These are phyloP conservation scores for Ctenopoma multispine DNA, from an alignment of 2,797 vertebrate genomes.

Conservation along the genomic window DNA sequence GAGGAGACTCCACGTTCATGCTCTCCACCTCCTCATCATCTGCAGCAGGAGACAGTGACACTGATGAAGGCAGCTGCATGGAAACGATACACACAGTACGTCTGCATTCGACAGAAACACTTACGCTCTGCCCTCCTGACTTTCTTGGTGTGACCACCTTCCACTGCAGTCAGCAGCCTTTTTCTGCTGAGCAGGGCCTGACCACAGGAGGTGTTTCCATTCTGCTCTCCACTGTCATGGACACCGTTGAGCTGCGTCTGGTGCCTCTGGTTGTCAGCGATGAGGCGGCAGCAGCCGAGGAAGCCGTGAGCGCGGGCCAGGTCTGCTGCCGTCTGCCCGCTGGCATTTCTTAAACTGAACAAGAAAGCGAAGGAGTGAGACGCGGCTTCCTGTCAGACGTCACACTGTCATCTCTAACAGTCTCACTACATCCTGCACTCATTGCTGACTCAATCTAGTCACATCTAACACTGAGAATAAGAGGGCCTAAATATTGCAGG, in stretches of 20 bases:
- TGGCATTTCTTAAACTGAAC: slow-evolving; percentile 93
- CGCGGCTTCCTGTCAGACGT: not conserved
- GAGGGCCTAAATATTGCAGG: slow-evolving; percentile 29
- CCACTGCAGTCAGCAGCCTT: slow-evolving; percentile 85
- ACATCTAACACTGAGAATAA: not conserved
- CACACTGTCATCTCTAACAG: slow-evolving; percentile 5
- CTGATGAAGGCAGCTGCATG: not conserved
- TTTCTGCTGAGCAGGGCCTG: slow-evolving; percentile 85
- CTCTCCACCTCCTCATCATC: slow-evolving; percentile 85
- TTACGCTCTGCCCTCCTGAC: slow-evolving; percentile 85
- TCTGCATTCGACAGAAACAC: not conserved
- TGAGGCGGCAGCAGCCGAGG: slow-evolving; percentile 91
- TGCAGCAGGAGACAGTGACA: slow-evolving; percentile 28
- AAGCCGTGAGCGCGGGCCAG: slow-evolving; percentile 94
- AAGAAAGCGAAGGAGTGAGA: slow-evolving; percentile 81
- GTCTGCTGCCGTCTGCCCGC: slow-evolving; percentile 95
- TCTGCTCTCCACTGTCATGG: slow-evolving; percentile 80
- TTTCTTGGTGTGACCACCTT: slow-evolving; percentile 87
- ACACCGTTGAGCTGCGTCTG: slow-evolving; percentile 82
- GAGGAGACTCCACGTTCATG: slow-evolving; percentile 88
- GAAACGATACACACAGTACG: not conserved
- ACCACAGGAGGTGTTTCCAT: slow-evolving; percentile 74
- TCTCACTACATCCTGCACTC: slow-evolving; percentile 8
- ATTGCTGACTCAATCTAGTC: not conserved
- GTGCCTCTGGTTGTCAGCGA: slow-evolving; percentile 89